phyloP scores from a whole-genome alignment of 2,888 invertebrate species.

The Megalurothrips usitatus region DNA sequence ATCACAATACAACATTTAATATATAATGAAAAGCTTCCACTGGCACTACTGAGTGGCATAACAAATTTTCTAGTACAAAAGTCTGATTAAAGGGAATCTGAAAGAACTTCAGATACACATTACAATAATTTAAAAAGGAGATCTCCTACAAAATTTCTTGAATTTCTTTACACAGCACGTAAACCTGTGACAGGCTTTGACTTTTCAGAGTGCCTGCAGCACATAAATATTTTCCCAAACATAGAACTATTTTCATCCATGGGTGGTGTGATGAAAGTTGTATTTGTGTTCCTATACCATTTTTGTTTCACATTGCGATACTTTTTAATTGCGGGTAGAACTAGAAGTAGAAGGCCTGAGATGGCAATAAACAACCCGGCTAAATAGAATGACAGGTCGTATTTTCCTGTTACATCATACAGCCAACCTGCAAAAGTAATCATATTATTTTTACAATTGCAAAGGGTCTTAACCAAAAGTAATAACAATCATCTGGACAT shows the following conservation, averaged over 20 bases:
- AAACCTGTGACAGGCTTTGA: not conserved
- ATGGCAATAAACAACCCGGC: constrained; percentile 74
- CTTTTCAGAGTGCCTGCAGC: not conserved
- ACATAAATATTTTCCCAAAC: not conserved
- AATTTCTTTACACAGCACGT: not conserved
- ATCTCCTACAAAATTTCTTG: not conserved
- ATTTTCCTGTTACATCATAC: constrained; percentile 70
- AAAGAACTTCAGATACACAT: not conserved
- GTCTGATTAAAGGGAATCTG: not conserved
- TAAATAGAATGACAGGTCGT: constrained; percentile 74
- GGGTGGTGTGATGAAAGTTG: not conserved
- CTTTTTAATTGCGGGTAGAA: constrained; percentile 45
- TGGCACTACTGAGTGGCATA: not conserved
- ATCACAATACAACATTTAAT: constrained; percentile 8
- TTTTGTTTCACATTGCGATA: constrained; percentile 37
- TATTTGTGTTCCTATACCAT: constrained; percentile 15
- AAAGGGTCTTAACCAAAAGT: not conserved
- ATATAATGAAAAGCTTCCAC: not conserved
- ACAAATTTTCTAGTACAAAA: not conserved
- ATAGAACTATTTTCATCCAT: not conserved
- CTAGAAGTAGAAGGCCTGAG: constrained; percentile 62
- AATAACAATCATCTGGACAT: not conserved
- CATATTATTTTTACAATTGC: not conserved
- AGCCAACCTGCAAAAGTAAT: constrained; percentile 64
- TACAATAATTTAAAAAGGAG: constrained; percentile 4